Base-by-base conservation (phyloP, 2,888 invertebrate species). In the Geotrupes spiniger region DNA sequence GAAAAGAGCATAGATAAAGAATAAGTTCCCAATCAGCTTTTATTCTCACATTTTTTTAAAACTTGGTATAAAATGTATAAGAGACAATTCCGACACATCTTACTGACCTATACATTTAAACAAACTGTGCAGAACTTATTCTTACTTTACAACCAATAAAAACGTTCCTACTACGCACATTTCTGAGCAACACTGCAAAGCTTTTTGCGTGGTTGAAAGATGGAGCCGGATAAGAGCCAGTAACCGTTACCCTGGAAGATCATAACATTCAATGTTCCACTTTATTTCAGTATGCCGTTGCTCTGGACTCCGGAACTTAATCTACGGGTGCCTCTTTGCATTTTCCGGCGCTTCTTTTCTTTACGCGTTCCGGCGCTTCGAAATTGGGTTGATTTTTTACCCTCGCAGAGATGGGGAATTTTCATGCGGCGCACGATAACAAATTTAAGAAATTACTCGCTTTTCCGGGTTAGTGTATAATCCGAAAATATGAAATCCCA, bases 161-260 rank as follows among this genome's bases (percentile, higher is more conserved):
- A 67, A 65, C 63, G 65, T 65, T 66, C 66, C 65, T 63, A 65
- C 65, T 64, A 63, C 64, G 66, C 65, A 66, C 65, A 67, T 67
- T 66, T 58, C 59, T 56, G 28, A 40, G 41, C 47, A 51, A 54
- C 51, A 59, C 57, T 63, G 64, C 63, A 63, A 65, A 62, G 58
- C 53, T 63, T 63, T 66, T 65, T 65, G 63, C 63, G 63, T 54
- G 60, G 59, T 57, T 58, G 57, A 63, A 64, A 65, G 67, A 66
- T 65, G 65, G 40, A 48, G 46, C 37, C 39, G 33, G 65, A 68
- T 66, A 68, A 64, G 63, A 58, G 59, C 60, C 63, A 57, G 64
- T 63, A 61, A 61, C 65, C 64, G 63, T 67, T 65, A 64, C 61
- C 51, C 59, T 53, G 58, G 60, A 57, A 59, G 55, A 61, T 63